Evolutionary conservation across 2,888 invertebrate species (phyloP), one percentile per base, ranked within the genome.

Genomic region (Ptychoptera contaminata): DNA sequence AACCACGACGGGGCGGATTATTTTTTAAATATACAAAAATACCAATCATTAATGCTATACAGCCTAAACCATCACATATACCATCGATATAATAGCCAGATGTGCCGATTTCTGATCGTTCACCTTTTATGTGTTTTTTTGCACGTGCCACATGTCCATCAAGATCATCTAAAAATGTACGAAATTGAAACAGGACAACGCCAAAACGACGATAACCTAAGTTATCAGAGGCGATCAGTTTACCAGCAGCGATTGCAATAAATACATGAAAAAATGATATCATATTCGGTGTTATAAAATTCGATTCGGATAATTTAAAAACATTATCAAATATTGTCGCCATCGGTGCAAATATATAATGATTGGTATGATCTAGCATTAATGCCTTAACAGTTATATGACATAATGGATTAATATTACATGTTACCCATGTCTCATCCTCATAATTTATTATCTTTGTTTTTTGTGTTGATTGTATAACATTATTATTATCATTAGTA

Each of bases 121-220:
- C 84, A 0, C 85, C 84, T 48, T 76, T 73, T 29, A 84, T 76
- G 57, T 85, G 74, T 55, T 78, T 79, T 45, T 82, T 72, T 23
- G 75, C 77, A 47, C 90, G 74, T 1, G 87, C 88, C 2, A 91
- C 82, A 56, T 85, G 82, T 0, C 91, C 91, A 56, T 91, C 91
- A 48, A 91, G 63, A 55, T 86, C 84, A 56, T 91, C 91, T 43
- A 90, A 61, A 66, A 85, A 86, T 51, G 84, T 83, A 51, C 90
- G 71, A 35, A 87, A 62, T 65, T 86, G 81, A 58, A 86, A 90
- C 15, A 90, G 59, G 2, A 85, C 62, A 1, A 87, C 79, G 0
- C 81, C 88, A 0, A 84, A 51, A 16, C 87, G 71, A 29, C 90
- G 69, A 16, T 76, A 74, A 2, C 76, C 71, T 12, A 90, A 61